Conservation (phyloP, 2,113 vertebrate genomes). For the Antennarius striatus region DNA sequence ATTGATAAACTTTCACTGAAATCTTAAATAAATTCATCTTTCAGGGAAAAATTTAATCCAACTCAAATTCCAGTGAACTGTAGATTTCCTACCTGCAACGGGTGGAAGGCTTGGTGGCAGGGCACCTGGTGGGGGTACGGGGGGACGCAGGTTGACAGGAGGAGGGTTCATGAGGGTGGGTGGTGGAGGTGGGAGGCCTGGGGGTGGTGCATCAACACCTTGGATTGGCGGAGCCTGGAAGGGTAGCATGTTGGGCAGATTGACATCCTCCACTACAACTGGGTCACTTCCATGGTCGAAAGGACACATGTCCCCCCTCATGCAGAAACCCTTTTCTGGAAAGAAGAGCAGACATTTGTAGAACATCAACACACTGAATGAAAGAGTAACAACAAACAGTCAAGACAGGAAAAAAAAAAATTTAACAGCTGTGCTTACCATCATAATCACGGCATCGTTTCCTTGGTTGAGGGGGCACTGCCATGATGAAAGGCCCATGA, state of each 20-base stretch:
- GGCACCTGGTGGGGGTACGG: conserved; percentile 89
- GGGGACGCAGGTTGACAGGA: conserved; percentile 91
- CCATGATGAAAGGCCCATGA: conserved; percentile 86
- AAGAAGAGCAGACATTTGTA: neutral
- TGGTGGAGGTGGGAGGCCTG: conserved; percentile 86
- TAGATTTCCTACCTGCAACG: conserved; percentile 84
- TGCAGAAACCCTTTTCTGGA: conserved; percentile 97
- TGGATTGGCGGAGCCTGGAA: conserved; percentile 92
- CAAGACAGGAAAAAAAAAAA: neutral
- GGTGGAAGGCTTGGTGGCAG: conserved; percentile 93
- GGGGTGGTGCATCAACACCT: conserved; percentile 89
- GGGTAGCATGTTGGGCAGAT: conserved; percentile 93
- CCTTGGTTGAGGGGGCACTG: conserved; percentile 86
- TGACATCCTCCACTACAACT: conserved; percentile 97
- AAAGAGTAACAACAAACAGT: neutral
- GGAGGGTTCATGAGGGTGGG: conserved; percentile 92
- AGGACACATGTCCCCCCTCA: conserved; percentile 97
- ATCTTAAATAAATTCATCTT: neutral
- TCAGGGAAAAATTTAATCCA: neutral
- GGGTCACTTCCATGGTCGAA: conserved; percentile 98
- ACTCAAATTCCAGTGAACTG: neutral
- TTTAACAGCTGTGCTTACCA: conserved; percentile 73
- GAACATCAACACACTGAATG: neutral
- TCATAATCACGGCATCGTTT: conserved; percentile 98
- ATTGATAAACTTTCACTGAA: too few species aligned